Base-by-base conservation (phyloP, 2,113 vertebrate genomes). In the Colistium nudipinnis region DNA sequence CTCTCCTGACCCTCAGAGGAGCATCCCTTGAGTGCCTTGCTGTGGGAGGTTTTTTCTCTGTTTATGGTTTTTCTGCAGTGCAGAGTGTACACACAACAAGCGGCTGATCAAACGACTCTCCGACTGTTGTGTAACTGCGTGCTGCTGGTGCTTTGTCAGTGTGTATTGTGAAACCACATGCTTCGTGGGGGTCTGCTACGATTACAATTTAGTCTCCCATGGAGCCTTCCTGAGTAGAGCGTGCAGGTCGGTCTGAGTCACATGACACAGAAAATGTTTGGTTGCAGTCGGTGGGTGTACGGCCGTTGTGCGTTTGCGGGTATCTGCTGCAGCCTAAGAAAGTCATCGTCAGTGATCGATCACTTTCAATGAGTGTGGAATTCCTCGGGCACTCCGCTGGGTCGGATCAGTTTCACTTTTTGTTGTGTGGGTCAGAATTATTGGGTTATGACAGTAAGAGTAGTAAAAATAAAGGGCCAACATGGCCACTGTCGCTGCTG, bases 341-440 rank as follows among this genome's bases (percentile, higher is more conserved):
- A 14, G 36, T 39, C 36, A 39, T 14, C 13, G 13, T 49, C 47
- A 49, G 47, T 53, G 72, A 89, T 84, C 76, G 52, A 63, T 84
- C 77, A 76, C 8, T 69, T 74, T 83, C 56, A 74, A 1, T n/a
- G 44, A 41, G 35, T 41, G 33, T 28, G 60, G 57, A 71, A 83
- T 85, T 81, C 67, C 55, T 67, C 36, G 8, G 43, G 11, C 20
- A 38, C 56, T 31, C 44, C 41, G 41, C 38, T 17, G 17, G 22
- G 60, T 61, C 28, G 1, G 3, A 73, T 31, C 20, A 47, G 31
- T 68, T 65, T 51, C 48, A 25, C 30, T 47, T 71, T 70, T 53
- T 70, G 47, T 49, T 43, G 28, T 35, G 44, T n/a, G 17, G 62
- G 17, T 56, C 14, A 41, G 8, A 62, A 39, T 62, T 47, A 57